Percentiles rank a stretch among this genome's conserved stretches.
Conservation (phyloP, 2,888 invertebrate genomes). For the Lycia hirtaria region DNA sequence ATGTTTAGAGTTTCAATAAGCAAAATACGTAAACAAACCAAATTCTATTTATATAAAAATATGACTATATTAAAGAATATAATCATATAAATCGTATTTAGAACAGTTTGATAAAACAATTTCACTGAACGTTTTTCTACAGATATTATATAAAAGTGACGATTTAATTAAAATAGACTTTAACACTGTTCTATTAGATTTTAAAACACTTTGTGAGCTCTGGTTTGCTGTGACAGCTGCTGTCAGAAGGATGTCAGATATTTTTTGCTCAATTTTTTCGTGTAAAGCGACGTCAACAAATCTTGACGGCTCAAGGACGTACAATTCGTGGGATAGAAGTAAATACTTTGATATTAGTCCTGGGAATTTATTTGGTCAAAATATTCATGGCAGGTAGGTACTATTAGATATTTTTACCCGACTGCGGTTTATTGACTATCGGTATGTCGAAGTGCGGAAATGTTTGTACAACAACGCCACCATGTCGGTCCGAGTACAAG, state of each 20-base stretch:
- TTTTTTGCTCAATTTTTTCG: slow-evolving; percentile 15
- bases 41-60: too few relatives aligned
- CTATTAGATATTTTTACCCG: too few relatives aligned
- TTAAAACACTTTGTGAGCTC: not conserved
- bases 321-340: not conserved
- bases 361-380: not conserved
- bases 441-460: too few relatives aligned
- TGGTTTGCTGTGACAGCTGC: slow-evolving; percentile 15
- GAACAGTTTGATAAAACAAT: too few relatives aligned
- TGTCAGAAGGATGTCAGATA: slow-evolving; percentile 14
- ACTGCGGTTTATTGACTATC: too few relatives aligned
- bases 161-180: not conserved
- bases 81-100: too few relatives aligned
- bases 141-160: not conserved
- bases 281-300: slow-evolving; percentile 13
- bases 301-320: slow-evolving; percentile 19
- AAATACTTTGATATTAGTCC: not conserved
- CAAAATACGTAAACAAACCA: too few relatives aligned
- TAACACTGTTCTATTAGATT: slow-evolving; percentile 4
- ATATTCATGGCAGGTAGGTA: not conserved
- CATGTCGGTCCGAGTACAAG: too few relatives aligned
- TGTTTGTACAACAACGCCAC: too few relatives aligned
- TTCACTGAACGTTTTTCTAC: not conserved
- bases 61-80: too few relatives aligned
- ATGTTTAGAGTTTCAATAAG: too few relatives aligned